A percentile compares a stretch with the other conserved stretches of the same genome.
Evolutionary conservation across 2,888 invertebrate species (phyloP).

Genomic region (Crematogaster levior): DNA sequence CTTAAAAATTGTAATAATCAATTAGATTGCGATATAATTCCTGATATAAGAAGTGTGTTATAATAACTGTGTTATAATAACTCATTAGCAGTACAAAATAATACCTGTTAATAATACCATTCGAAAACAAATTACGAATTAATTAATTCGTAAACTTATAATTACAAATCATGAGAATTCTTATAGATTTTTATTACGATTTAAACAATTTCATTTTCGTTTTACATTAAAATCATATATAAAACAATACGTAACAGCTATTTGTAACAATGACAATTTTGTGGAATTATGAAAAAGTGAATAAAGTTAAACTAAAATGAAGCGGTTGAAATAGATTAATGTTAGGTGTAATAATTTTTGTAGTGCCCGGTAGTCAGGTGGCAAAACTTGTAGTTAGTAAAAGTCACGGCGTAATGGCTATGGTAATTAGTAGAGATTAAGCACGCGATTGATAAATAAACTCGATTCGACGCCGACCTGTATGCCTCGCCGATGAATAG

Average conservation of each 20-base stretch:
- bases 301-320: background rate
- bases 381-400: constrained; percentile 81
- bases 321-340: constrained; percentile 9
- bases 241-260: background rate
- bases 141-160: constrained; percentile 11
- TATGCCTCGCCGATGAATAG: background rate
- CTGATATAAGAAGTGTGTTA: background rate
- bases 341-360: constrained; percentile 15
- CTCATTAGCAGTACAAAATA: background rate
- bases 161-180: background rate
- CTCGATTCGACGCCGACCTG: constrained; percentile 5
- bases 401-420: constrained; percentile 79
- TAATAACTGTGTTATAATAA: background rate
- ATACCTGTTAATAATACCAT: background rate
- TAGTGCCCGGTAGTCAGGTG: constrained; percentile 56
- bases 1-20: constrained; percentile 54
- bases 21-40: background rate
- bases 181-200: background rate
- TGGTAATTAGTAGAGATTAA: constrained; percentile 72
- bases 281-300: background rate
- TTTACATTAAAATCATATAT: background rate
- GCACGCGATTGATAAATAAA: constrained; percentile 57
- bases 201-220: background rate
- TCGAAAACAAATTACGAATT: background rate
- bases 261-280: background rate